Evolutionary conservation across 1,140 invertebrate genomes (phyloP).

Genomic region (Limonius californicus): DNA sequence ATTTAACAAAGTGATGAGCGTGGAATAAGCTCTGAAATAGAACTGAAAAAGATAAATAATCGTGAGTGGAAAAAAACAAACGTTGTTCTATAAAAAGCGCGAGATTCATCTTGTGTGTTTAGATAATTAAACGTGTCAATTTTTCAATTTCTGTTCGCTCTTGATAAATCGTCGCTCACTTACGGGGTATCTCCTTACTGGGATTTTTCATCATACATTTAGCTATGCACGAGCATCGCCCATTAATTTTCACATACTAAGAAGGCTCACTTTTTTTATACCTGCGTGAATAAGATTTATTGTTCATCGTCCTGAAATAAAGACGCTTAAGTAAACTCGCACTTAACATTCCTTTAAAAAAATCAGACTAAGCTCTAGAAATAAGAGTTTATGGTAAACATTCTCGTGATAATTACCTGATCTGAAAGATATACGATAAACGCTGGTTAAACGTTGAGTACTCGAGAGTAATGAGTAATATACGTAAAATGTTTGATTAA

Average conservation of each 20-base stretch:
- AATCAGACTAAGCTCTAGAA: too few species aligned
- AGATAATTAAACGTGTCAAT: slow-evolving; percentile 19
- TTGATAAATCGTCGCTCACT: not conserved
- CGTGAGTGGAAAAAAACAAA: not conserved
- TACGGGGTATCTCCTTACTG: not conserved
- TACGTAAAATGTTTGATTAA: too few species aligned
- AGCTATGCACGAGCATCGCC: not conserved
- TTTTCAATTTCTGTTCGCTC: slow-evolving; percentile 23
- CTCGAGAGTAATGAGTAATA: too few species aligned
- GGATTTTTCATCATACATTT: not conserved
- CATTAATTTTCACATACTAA: not conserved
- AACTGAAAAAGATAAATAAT: slow-evolving; percentile 1
- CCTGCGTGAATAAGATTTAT: not conserved
- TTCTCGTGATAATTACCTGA: not conserved
- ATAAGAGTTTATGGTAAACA: not conserved
- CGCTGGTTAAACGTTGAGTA: too few species aligned
- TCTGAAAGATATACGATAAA: not conserved
- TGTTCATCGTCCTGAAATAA: not conserved
- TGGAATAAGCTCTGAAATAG: not conserved
- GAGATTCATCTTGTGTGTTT: not conserved
- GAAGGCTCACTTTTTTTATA: not conserved
- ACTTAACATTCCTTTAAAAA: not conserved
- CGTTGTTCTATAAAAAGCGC: slow-evolving; percentile 5
- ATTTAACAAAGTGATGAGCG: slow-evolving; percentile 2
- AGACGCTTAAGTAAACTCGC: not conserved